Evolutionary conservation across 53 echinoderm and acorn worm genomes (phyloP).

Genomic region (Stichopus horrens): DNA sequence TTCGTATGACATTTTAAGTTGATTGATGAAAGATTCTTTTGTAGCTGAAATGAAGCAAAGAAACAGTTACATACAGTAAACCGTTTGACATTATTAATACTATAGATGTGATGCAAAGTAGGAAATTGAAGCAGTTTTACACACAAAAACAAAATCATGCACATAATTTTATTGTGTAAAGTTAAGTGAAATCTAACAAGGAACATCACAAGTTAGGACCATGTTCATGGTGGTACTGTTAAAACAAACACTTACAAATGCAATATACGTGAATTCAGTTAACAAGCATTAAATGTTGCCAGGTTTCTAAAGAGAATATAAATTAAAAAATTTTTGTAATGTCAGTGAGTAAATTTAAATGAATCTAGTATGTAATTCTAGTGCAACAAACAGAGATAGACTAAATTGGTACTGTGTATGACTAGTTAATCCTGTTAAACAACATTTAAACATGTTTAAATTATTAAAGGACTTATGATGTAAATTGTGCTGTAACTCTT

Average conservation of each 20-base stretch:
- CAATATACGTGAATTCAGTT: not conserved
- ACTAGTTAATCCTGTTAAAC: not conserved
- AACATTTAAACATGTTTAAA: not conserved
- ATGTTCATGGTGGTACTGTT: not conserved
- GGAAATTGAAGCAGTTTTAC: not conserved
- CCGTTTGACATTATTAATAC: too few species aligned
- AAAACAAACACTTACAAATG: not conserved
- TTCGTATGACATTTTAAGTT: not conserved
- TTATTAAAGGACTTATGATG: too few species aligned
- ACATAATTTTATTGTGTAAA: not conserved
- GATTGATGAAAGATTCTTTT: not conserved
- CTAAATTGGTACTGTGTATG: not conserved
- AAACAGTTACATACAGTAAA: not conserved
- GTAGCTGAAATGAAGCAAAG: not conserved
- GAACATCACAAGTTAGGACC: not conserved
- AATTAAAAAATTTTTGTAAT: not conserved
- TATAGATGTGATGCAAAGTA: not conserved
- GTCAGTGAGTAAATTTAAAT: not conserved
- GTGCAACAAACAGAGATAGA: not conserved
- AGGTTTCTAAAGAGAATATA: not conserved
- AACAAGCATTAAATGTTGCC: too few species aligned
- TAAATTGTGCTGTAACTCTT: too few species aligned
- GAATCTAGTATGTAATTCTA: not conserved
- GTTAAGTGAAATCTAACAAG: not conserved
- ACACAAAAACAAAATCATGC: not conserved